Evolutionary conservation across 2,113 vertebrate species (phyloP), one percentile per base, ranked within the genome.

Genomic region (Menura novaehollandiae): DNA sequence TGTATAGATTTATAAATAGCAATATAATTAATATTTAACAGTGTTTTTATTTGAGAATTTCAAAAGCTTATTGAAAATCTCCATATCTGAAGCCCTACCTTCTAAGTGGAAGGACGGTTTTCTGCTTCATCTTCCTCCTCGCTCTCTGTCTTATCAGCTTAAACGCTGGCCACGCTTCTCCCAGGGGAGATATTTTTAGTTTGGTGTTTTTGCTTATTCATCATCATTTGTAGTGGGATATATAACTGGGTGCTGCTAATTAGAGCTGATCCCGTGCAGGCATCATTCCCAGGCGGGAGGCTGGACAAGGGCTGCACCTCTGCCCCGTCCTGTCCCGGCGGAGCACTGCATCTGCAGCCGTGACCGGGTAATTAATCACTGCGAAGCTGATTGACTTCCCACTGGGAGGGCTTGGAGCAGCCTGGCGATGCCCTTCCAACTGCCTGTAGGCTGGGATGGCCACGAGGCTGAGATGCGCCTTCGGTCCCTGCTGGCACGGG

Each of bases 1-100:
- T 97, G 96, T 89, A 97, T 97, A 49, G 66, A 74, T 95, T 96
- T 97, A 97, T 97, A 97, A 97, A 97, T 97, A 97, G 97, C 88
- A 74, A 72, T 76, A 46, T 49, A 86, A 95, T 97, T 97, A 97
- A 97, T 95, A 96, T 97, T 97, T 97, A 96, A 96, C 92, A 72
- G 96, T 87, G 60, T 96, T 97, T 97, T 96, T 91, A 94, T 95
- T 88, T 41, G 55, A 23, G 75, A 35, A 68, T 97, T 94, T 96
- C 93, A 94, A 85, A 97, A 92, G 69, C 32, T 59, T 52, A 56
- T 88, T 89, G 56, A 90, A 81, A 92, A 96, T 93, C 91, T 95
- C 89, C 95, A 92, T 91, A 78, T 96, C 89, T 95, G 85, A 93
- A 94, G 63, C 27, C 3, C 72, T 89, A 96, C 89, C 92, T 95